These are phyloP conservation scores for Gymnoscopelus microlampas DNA, from an alignment of 2,797 vertebrate genomes.

Conservation along the genomic window DNA sequence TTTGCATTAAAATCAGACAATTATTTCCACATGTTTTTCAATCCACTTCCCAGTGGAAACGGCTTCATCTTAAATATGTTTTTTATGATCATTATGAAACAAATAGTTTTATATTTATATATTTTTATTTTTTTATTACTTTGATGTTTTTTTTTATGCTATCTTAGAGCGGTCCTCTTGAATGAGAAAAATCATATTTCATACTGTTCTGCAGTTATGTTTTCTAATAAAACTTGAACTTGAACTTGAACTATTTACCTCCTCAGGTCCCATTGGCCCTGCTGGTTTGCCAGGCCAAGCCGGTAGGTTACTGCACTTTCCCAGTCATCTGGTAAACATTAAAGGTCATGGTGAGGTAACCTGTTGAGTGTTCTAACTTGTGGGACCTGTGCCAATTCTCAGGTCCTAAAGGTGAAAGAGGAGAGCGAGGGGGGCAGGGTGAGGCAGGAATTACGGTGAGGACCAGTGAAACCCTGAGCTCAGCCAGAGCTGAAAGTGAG, in stretches of 20 bases:
- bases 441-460: constrained; percentile 74
- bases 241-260: constrained; percentile 13
- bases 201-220: no score
- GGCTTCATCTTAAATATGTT: no score
- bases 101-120: no score
- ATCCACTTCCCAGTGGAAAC: no score
- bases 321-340: neutral
- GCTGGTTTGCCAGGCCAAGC: constrained; percentile 91
- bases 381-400: constrained; percentile 18
- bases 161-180: no score
- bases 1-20: neutral
- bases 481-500: constrained; percentile 66
- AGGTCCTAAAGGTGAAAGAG: constrained; percentile 86
- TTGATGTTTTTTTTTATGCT: no score
- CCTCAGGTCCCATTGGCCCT: constrained; percentile 90
- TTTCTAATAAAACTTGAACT: no score
- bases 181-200: no score
- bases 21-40: no score
- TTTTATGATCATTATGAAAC: no score
- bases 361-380: neutral
- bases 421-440: constrained; percentile 85
- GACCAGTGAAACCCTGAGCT: constrained; percentile 65
- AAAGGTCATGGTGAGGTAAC: neutral
- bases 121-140: no score
- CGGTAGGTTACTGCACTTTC: constrained; percentile 78